Evolutionary conservation across 1,140 invertebrate species (phyloP), one percentile per base, ranked within the genome.

Genomic region (Spodoptera frugiperda): DNA sequence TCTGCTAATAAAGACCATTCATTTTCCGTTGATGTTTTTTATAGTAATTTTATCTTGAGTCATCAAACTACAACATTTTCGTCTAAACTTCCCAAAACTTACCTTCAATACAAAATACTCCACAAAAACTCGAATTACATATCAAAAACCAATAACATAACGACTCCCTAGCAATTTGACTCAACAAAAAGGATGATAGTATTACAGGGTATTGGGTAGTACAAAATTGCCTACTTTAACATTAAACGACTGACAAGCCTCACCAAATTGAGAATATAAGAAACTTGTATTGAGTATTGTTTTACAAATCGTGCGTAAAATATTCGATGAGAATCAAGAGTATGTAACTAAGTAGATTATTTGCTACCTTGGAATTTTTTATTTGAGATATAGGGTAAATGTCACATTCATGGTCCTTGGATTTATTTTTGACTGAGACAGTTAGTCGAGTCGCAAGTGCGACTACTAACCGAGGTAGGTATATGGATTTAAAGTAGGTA

Each of bases 221-320:
- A 25, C 21, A 30, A 61, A 17, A 55, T 25, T 61, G 15, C 9
- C 33, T 17, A 8, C n/a, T 15, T 11, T n/a, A 33, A 59, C 30
- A 59, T 33, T n/a, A 15, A 59, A 59, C 3, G 25, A n/a, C 25
- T 30, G n/a, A 33, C 55, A 63, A 48, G 15, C 8, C 1, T 12
- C 39, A 46, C 10, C 3, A 44, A 19, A 44, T 46, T 46, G 44
- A 6, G 4, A 49, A 65, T 49, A 65, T 48, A 65, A 49, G 10
- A 65, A 61, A 61, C 25, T 48, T 48, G 1, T 19, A 21, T 65
- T 25, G 3, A 48, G 0, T 46, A 46, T 10, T 19, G n/a, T 5
- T 3, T 46, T 44, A 17, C 3, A 49, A 48, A 48, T 21, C 44
- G 44, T 65, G 19, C 61, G 61, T 49, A 48, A 65, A 65, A 65